Base-by-base conservation (phyloP, 2,888 invertebrate genomes). In the Sericinus montela region DNA sequence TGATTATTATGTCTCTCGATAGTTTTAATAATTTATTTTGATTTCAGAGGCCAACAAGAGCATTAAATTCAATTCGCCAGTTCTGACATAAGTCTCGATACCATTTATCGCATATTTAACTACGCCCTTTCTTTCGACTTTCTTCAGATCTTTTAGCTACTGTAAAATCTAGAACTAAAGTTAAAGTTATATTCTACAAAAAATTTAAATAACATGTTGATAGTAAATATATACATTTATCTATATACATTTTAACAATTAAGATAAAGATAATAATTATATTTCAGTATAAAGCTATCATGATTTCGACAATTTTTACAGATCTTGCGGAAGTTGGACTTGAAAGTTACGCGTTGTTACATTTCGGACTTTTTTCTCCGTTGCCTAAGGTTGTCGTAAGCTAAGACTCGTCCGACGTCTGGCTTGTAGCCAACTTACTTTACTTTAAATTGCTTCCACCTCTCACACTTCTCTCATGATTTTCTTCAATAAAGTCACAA, bases 391-490 rank as follows among this genome's bases (percentile, higher is more conserved):
- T 75, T 71, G 70, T 73, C 72, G 69, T 66, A 69, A 66, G 69
- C 67, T 67, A 65, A 71, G 73, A 73, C 67, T 69, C 63, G 62
- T 57, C 63, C 60, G 69, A 63, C 54, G 63, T 59, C 76, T 84
- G 85, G 85, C 80, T 61, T 65, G 59, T 56, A 60, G 85, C 85
- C 85, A 83, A 73, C 63, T 71, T 75, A 72, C 79, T 81, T 74
- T 73, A 71, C 61, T 74, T 76, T 70, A 72, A 79, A 79, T 77
- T 77, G 72, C 75, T 73, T 67, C 69, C 63, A 69, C 64, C 71
- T 66, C 59, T 62, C 49, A 62, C 49, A 62, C 60, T 51, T 51
- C 57, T 68, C 58, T 63, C 62, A 67, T 67, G 63, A 59, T 63
- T 63, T 67, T 71, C 52, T 54, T 60, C 58, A 65, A 63, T 57